A percentile compares a stretch with the other conserved stretches of the same genome.
These are phyloP conservation scores for Orius laevigatus DNA, from an alignment of 1,140 invertebrate genomes.

Conservation along the genomic window DNA sequence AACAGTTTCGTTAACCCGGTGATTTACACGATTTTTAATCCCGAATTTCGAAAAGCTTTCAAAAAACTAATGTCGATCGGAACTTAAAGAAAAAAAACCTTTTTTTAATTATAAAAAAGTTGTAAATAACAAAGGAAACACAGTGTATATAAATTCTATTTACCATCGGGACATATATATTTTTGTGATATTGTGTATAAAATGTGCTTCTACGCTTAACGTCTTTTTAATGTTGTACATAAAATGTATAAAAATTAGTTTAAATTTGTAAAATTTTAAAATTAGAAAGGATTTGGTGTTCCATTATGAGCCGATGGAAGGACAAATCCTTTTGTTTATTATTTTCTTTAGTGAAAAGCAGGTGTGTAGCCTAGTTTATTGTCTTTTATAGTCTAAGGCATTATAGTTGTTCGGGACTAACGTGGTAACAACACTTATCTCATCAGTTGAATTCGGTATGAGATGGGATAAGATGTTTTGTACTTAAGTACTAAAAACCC, in stretches of 20 bases:
- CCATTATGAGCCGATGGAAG: constrained; percentile 5
- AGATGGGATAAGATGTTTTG: constrained; percentile 2
- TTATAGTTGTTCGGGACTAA: constrained; percentile 10
- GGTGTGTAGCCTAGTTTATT: background rate
- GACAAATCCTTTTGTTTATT: background rate
- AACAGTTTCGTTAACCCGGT: constrained; percentile 96
- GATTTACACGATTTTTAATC: constrained; percentile 99
- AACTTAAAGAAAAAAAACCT: constrained; percentile 19
- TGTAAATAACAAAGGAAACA: background rate
- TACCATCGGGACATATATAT: background rate
- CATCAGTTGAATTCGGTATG: background rate
- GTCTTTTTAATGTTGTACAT: background rate
- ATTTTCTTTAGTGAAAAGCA: background rate
- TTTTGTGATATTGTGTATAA: background rate
- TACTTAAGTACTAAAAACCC: background rate
- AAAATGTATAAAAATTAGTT: background rate
- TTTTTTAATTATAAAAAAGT: background rate
- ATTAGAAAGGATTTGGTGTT: constrained; percentile 1
- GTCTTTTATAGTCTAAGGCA: background rate
- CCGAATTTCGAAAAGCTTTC: constrained; percentile 97
- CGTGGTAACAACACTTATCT: constrained; percentile 9
- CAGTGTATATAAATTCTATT: background rate
- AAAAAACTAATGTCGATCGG: constrained; percentile 64
- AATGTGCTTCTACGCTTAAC: background rate
- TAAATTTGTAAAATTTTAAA: background rate